A percentile compares a stretch with the other conserved stretches of the same genome.
These are phyloP conservation scores for Orthosia cruda DNA, from an alignment of 2,888 invertebrate genomes.

Conservation along the genomic window DNA sequence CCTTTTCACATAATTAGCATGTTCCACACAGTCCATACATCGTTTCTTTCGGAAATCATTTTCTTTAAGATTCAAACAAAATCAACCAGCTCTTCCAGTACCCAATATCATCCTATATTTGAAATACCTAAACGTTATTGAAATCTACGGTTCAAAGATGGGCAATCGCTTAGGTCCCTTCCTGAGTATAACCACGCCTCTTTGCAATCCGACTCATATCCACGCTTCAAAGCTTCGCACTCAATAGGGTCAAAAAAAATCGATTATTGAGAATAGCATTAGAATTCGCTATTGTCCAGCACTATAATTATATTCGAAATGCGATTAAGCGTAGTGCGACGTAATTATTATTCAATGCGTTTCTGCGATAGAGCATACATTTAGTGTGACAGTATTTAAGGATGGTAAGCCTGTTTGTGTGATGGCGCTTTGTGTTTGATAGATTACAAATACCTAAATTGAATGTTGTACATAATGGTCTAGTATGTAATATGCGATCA, in stretches of 20 bases:
- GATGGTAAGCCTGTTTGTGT: neutral
- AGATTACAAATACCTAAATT: neutral
- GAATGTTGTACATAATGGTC: neutral
- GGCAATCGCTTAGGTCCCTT: constrained; percentile 23
- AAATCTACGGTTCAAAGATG: constrained; percentile 23
- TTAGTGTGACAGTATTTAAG: constrained; percentile 11
- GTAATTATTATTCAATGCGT: constrained; percentile 37
- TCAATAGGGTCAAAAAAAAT: constrained; percentile 43
- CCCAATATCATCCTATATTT: neutral
- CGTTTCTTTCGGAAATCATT: neutral
- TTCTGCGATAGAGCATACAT: neutral
- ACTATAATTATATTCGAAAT: constrained; percentile 43
- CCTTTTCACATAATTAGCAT: neutral
- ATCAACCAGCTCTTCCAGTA: neutral
- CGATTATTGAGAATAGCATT: constrained; percentile 40
- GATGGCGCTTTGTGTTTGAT: neutral
- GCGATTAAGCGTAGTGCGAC: neutral
- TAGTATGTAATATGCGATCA: no score
- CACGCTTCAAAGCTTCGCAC: constrained; percentile 21
- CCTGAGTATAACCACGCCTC: constrained; percentile 1
- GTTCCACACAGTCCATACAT: neutral
- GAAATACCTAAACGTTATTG: neutral
- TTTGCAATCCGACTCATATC: constrained; percentile 38
- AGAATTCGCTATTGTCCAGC: constrained; percentile 29
- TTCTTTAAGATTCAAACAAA: no score